phyloP scores from a whole-genome alignment of 1,140 invertebrate genomes.

The Euwallacea similis region DNA sequence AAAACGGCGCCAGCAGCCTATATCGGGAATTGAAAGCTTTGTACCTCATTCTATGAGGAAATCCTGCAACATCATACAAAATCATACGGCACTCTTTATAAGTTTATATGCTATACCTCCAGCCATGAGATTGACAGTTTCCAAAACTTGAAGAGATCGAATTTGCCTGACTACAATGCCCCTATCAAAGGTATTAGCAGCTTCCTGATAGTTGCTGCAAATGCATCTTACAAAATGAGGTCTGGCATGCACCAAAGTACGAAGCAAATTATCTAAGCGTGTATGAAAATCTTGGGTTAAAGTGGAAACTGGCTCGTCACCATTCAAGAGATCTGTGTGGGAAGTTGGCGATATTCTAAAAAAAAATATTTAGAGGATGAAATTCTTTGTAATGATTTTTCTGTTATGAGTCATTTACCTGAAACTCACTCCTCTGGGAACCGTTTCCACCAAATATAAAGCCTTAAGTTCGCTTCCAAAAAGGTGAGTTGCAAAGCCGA shows the following conservation, averaged over 20 bases:
- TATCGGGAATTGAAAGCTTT: constrained; percentile 91
- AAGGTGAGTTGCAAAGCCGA: constrained; percentile 92
- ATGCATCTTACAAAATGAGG: constrained; percentile 94
- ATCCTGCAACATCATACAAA: constrained; percentile 55
- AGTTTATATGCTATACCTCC: constrained; percentile 55
- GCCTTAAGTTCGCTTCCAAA: constrained; percentile 92
- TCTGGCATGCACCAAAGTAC: constrained; percentile 88
- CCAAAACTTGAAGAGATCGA: constrained; percentile 86
- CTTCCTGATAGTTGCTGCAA: constrained; percentile 80
- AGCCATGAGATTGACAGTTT: constrained; percentile 94
- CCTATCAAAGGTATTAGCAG: constrained; percentile 77
- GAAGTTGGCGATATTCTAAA: constrained; percentile 86
- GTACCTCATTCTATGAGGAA: constrained; percentile 92
- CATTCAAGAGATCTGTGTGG: constrained; percentile 83
- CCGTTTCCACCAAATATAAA: constrained; percentile 78
- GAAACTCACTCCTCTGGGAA: constrained; percentile 81
- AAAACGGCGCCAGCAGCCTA: constrained; percentile 76
- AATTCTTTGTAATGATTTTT: background rate
- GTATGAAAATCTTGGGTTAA: constrained; percentile 95
- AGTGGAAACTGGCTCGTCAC: constrained; percentile 85
- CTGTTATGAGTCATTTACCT: background rate
- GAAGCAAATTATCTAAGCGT: constrained; percentile 84
- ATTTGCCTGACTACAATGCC: constrained; percentile 82
- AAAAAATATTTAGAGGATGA: background rate
- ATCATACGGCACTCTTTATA: background rate